Conservation (phyloP, 2,797 vertebrate genomes). For the Enteromius anoplus region DNA sequence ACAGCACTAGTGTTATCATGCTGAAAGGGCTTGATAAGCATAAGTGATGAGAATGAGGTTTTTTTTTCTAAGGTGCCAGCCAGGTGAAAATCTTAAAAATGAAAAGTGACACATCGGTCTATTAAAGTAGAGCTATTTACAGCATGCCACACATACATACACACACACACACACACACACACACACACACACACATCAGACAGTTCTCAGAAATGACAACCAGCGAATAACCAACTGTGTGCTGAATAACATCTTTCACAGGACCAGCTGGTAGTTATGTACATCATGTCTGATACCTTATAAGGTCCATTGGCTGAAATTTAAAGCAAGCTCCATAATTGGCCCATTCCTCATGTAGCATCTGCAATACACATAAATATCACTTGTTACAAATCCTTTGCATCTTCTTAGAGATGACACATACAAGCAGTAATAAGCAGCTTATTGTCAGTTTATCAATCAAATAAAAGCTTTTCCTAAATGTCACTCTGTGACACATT, state of each 20-base stretch:
- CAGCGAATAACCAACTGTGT: neutral
- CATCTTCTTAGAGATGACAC: slow-evolving; percentile 1
- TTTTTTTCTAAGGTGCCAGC: neutral
- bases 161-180: neutral
- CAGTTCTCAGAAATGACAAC: neutral
- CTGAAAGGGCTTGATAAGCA: neutral
- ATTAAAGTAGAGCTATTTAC: neutral
- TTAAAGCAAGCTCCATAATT: slow-evolving; percentile 96
- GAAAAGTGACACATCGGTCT: neutral
- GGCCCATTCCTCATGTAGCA: slow-evolving; percentile 96
- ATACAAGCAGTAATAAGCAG: slow-evolving; percentile 25
- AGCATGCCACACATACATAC: neutral
- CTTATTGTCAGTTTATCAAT: slow-evolving; percentile 37
- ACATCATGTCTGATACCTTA: slow-evolving; percentile 82
- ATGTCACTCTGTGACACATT: neutral
- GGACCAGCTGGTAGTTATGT: neutral
- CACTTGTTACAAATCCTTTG: slow-evolving; percentile 10
- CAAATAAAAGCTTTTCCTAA: slow-evolving; percentile 25
- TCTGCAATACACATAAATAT: slow-evolving; percentile 67
- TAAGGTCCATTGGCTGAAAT: slow-evolving; percentile 95
- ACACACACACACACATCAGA: neutral
- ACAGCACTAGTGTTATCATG: neutral
- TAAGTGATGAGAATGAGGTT: neutral
- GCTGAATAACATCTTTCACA: neutral
- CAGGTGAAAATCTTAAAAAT: neutral